A percentile compares a stretch with the other conserved stretches of the same genome.
phyloP scores from a whole-genome alignment of 2,797 vertebrate species.

The Acanthurus lineatus region DNA sequence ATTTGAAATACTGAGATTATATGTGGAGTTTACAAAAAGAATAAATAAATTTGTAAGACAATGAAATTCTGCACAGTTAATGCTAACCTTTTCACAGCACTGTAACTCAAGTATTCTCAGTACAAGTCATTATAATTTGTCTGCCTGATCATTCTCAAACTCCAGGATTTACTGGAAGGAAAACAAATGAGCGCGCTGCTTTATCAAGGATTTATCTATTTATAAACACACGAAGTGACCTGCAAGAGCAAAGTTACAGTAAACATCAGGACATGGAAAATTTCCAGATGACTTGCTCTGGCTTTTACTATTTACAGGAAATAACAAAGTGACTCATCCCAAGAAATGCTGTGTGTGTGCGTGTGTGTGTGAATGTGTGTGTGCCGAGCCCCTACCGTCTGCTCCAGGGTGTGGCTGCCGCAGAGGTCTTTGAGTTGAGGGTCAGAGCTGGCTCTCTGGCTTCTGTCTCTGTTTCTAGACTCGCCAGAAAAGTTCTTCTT shows the following conservation, averaged over 20 bases:
- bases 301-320: conserved; percentile 61
- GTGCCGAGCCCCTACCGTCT: conserved; percentile 77
- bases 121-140: conserved; percentile 3
- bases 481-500: conserved; percentile 84
- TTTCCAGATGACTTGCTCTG: conserved; percentile 49
- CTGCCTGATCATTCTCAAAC: conserved; percentile 7
- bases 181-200: not conserved
- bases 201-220: conserved; percentile 41
- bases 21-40: not conserved
- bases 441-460: conserved; percentile 84
- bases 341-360: conserved; percentile 7
- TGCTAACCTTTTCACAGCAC: not conserved
- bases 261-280: conserved; percentile 49
- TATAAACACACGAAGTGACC: conserved; percentile 39
- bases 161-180: conserved; percentile 24
- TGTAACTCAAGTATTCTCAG: not conserved
- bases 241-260: conserved; percentile 27
- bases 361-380: not conserved
- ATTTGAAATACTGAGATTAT: not conserved
- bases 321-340: conserved; percentile 48
- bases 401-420: conserved; percentile 77
- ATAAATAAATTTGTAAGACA: no score
- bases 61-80: no score
- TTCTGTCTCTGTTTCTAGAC: conserved; percentile 84
- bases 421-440: conserved; percentile 82